These are phyloP conservation scores for Platysternon megacephalum DNA, from an alignment of 2,113 vertebrate species.

Conservation along the genomic window DNA sequence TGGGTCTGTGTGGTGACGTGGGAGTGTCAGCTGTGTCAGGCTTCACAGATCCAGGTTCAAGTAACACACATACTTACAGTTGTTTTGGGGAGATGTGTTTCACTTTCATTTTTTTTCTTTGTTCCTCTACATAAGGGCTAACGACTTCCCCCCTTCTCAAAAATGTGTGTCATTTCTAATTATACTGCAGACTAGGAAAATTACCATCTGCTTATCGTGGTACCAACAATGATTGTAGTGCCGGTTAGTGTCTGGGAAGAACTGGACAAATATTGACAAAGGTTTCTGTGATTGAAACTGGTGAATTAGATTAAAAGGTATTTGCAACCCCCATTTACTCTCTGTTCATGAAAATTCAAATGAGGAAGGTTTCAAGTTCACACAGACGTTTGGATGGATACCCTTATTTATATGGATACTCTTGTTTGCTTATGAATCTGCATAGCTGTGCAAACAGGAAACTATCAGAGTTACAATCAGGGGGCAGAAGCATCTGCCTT, in stretches of 20 bases:
- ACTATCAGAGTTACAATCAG: neutral
- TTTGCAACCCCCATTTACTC: neutral
- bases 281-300: neutral
- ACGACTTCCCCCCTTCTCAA: neutral
- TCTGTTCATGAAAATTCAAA: neutral
- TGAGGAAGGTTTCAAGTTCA: neutral
- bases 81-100: fast-evolving
- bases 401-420: neutral
- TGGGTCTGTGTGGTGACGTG: neutral
- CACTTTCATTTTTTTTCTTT: neutral
- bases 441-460: neutral
- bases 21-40: neutral
- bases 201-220: neutral
- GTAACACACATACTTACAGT: neutral
- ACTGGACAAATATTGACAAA: constrained; percentile 12
- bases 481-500: neutral
- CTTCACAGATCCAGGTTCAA: neutral
- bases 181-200: neutral
- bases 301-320: neutral
- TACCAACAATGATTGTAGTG: neutral
- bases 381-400: neutral
- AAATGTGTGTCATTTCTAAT: neutral
- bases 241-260: neutral
- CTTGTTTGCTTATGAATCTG: neutral
- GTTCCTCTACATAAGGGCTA: neutral